phyloP scores from a whole-genome alignment of 2,113 vertebrate species.

The Nipponia nippon region DNA sequence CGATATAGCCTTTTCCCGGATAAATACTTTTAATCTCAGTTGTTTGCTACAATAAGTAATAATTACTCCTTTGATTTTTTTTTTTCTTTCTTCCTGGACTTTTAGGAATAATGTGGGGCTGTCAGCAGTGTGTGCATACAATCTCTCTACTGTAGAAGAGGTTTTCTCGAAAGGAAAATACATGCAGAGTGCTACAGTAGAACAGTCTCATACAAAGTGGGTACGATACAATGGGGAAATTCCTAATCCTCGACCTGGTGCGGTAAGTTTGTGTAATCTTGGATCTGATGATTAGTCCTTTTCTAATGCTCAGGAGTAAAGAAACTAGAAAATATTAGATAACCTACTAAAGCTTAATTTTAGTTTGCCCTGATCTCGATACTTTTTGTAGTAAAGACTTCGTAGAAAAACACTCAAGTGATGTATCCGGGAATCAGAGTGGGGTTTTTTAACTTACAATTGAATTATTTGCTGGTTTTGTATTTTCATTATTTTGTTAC shows the following conservation, averaged over 20 bases:
- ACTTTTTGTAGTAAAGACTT: not conserved
- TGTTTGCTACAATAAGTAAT: not conserved
- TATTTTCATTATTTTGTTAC: not conserved
- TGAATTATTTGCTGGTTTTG: not conserved
- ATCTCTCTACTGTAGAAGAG: constrained; percentile 83
- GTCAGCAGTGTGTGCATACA: constrained; percentile 92
- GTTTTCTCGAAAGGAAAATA: constrained; percentile 94
- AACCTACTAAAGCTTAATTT: not conserved
- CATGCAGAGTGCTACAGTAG: constrained; percentile 95
- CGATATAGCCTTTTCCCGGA: not conserved
- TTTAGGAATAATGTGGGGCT: constrained; percentile 90
- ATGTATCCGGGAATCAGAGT: not conserved
- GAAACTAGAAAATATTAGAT: not conserved
- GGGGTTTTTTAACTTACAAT: not conserved
- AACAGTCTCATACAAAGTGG: constrained; percentile 96
- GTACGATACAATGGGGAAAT: constrained; percentile 87
- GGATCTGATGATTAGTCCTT: not conserved
- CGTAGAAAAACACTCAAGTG: not conserved
- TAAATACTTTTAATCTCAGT: not conserved
- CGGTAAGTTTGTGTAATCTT: constrained; percentile 75
- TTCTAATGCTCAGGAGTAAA: not conserved
- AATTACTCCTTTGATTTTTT: not conserved
- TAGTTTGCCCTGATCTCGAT: not conserved
- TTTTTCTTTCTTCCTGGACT: not conserved
- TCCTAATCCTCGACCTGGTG: constrained; percentile 89